A percentile compares a stretch with the other conserved stretches of the same genome.
Evolutionary conservation across 2,888 invertebrate genomes (phyloP).

Genomic region (Melanophora roralis): DNA sequence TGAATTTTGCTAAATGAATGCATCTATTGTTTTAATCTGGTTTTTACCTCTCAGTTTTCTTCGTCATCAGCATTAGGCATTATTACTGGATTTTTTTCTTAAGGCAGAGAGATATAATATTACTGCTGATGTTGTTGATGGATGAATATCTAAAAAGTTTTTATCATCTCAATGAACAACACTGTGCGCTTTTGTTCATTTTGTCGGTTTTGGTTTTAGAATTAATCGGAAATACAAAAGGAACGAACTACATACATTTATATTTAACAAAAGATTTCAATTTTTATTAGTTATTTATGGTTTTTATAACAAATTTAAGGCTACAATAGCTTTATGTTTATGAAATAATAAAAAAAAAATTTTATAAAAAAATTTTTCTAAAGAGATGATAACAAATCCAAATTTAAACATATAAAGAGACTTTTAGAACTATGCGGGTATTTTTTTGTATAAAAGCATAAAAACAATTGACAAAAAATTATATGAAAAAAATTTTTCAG

Average conservation of each 20-base stretch:
- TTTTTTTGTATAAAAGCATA: too few relatives aligned
- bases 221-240: slow-evolving; percentile 28
- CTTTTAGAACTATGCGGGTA: not conserved
- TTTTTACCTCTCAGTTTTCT: slow-evolving; percentile 19
- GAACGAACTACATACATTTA: not conserved
- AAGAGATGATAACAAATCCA: not conserved
- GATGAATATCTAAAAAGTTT: slow-evolving; percentile 45
- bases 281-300: slow-evolving; percentile 51
- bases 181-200: not conserved
- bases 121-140: slow-evolving; percentile 39
- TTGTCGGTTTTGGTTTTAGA: slow-evolving; percentile 17
- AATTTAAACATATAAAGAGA: not conserved
- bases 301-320: slow-evolving; percentile 29
- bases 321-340: slow-evolving; percentile 24
- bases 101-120: slow-evolving; percentile 1
- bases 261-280: slow-evolving; percentile 10
- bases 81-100: not conserved
- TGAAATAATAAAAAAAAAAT: slow-evolving; percentile 6
- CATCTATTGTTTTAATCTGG: slow-evolving; percentile 56
- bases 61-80: slow-evolving; percentile 6
- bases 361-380: not conserved
- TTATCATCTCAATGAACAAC: slow-evolving; percentile 7
- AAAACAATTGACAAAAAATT: too few relatives aligned
- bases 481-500: too few relatives aligned
- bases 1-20: slow-evolving; percentile 47